Evolutionary conservation across 2,113 vertebrate species (phyloP), one percentile per base, ranked within the genome.

Genomic region (Leiothrix lutea): DNA sequence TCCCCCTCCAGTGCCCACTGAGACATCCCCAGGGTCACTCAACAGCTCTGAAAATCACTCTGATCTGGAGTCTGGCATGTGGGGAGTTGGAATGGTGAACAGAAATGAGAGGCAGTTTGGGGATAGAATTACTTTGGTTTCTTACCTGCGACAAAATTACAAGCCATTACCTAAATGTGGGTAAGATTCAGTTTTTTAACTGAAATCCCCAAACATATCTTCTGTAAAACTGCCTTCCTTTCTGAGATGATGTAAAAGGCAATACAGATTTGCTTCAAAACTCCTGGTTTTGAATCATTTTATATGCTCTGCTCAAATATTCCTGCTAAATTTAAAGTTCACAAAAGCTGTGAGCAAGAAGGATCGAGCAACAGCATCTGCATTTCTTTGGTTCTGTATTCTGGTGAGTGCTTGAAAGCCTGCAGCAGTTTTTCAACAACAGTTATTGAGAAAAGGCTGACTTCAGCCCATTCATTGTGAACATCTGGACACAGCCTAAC

Each of bases 361-460:
- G 53, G 80, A 61, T 2, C 9, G 6, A 82, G 84, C 35, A 62
- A 51, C 14, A 53, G 58, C 60, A 71, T 70, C 79, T 92, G 9
- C 26, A 26, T 79, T 56, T 77, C 88, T 95, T 67, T 64, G 60
- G 24, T 62, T 82, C 81, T 77, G 82, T n/a, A 16, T 91, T 82
- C 85, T 48, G 36, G 23, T 12, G 50, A 85, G 58, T 10, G 9
- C 54, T 56, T 62, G 74, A 78, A 94, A 96, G 90, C 86, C 80
- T 58, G 84, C 78, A 70, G 84, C 57, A 95, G 78, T 62, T 74
- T 87, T 79, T 48, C 53, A 44, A 53, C 90, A 87, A 12, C 88
- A 64, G 94, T 78, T 80, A 71, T 25, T 78, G 88, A 94, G 95
- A 93, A 96, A 96, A 95, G 94, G 95, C 96, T 95, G 96, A 96